These are phyloP conservation scores for Lordiphosa mommai DNA, from an alignment of 1,140 invertebrate species.

Conservation along the genomic window DNA sequence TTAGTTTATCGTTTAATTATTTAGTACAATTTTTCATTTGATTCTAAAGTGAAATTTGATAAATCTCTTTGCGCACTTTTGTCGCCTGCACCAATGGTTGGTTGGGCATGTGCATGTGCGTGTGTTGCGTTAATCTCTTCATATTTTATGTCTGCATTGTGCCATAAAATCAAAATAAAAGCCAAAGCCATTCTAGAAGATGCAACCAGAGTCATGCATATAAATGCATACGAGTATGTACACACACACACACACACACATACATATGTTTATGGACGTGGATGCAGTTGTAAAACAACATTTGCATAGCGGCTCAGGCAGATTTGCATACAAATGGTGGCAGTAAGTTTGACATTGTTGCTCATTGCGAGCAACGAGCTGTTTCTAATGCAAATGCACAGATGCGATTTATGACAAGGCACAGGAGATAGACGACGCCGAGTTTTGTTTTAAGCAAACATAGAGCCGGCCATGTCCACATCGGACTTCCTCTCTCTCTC, in stretches of 20 bases:
- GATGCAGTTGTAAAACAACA: constrained; percentile 49
- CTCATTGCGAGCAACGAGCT: constrained; percentile 62
- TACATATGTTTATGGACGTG: background rate
- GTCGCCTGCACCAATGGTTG: constrained; percentile 24
- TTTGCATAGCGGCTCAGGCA: constrained; percentile 57
- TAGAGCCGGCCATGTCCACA: background rate
- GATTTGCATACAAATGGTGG: constrained; percentile 46
- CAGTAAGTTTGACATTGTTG: constrained; percentile 65
- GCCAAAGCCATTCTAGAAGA: constrained; percentile 11
- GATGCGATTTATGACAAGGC: constrained; percentile 70
- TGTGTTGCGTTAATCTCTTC: constrained; percentile 46
- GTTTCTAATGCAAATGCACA: constrained; percentile 73
- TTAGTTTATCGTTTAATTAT: no score
- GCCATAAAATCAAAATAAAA: constrained; percentile 66
- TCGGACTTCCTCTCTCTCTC: background rate
- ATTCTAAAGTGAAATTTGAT: no score
- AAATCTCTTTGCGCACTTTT: no score
- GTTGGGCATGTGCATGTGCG: background rate
- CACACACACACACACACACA: background rate
- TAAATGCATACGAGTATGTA: background rate
- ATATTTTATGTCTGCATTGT: constrained; percentile 57
- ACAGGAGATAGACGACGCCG: background rate
- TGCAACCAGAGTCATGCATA: constrained; percentile 15
- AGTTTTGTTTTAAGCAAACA: constrained; percentile 20
- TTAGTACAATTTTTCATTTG: no score